A percentile compares a stretch with the other conserved stretches of the same genome.
Conservation (phyloP, 2,888 invertebrate genomes). For the Torymus texanus region DNA sequence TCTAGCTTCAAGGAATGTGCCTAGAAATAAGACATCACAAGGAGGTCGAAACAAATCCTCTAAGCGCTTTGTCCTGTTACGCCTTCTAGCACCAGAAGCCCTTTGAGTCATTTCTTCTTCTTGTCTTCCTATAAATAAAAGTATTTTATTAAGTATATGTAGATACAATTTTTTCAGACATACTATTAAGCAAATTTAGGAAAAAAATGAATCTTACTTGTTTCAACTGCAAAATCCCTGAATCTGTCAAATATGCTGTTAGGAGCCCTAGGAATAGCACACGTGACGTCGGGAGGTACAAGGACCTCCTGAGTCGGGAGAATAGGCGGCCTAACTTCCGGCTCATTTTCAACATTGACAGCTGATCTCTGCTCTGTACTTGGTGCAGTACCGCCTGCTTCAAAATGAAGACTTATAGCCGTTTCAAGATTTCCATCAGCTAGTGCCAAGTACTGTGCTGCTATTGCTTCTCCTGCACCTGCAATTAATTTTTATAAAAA, state of each 20-base stretch:
- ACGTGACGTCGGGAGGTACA: slow-evolving; percentile 69
- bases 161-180: background rate
- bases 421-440: slow-evolving; percentile 72
- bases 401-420: slow-evolving; percentile 71
- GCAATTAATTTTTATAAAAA: slow-evolving; percentile 3
- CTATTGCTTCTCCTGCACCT: slow-evolving; percentile 70
- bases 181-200: too few relatives aligned
- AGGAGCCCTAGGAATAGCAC: slow-evolving; percentile 67
- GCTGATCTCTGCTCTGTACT: slow-evolving; percentile 46
- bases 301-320: slow-evolving; percentile 71
- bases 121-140: slow-evolving; percentile 65
- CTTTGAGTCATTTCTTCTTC: slow-evolving; percentile 72
- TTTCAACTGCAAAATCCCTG: slow-evolving; percentile 73
- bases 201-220: slow-evolving; percentile 61
- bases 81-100: slow-evolving; percentile 66
- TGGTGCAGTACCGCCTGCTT: slow-evolving; percentile 63
- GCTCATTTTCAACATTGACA: slow-evolving; percentile 58
- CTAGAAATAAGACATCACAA: slow-evolving; percentile 80
- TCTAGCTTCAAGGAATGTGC: slow-evolving; percentile 79
- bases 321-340: slow-evolving; percentile 70
- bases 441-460: slow-evolving; percentile 68
- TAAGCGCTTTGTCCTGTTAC: slow-evolving; percentile 76
- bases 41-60: slow-evolving; percentile 84
- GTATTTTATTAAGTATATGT: background rate
- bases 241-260: slow-evolving; percentile 72